phyloP scores from a whole-genome alignment of 2,797 vertebrate genomes.

The Smutsia temminckii region DNA sequence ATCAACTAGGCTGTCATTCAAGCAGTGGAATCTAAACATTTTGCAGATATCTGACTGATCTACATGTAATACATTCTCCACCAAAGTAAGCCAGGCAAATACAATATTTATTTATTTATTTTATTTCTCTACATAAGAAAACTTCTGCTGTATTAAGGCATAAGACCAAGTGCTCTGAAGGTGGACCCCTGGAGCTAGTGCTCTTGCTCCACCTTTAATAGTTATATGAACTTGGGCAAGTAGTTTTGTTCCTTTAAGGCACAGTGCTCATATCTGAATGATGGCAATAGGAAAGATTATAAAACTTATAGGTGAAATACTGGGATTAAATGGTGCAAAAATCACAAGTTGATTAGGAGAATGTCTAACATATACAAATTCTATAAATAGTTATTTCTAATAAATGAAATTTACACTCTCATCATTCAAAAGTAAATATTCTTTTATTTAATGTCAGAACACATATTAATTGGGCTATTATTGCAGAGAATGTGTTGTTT shows the following conservation, averaged over 20 bases:
- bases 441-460: not conserved
- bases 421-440: not conserved
- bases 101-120: not conserved
- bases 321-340: not conserved
- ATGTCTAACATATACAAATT: not conserved
- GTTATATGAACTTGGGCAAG: not conserved
- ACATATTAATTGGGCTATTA: not conserved
- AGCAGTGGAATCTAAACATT: not conserved
- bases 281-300: not conserved
- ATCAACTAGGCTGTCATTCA: slow-evolving; percentile 37
- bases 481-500: not conserved
- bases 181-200: not conserved
- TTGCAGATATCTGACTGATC: not conserved
- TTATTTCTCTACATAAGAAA: not conserved
- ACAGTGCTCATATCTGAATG: not conserved
- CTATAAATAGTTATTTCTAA: not conserved
- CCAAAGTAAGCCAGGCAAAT: not conserved
- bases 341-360: not conserved
- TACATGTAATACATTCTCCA: not conserved
- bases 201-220: not conserved
- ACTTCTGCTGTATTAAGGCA: not conserved
- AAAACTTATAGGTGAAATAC: not conserved
- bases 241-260: not conserved
- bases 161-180: not conserved
- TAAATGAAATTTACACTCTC: not conserved